Evolutionary conservation across 2,797 vertebrate species (phyloP).

Genomic region (Muscicapa comitata): DNA sequence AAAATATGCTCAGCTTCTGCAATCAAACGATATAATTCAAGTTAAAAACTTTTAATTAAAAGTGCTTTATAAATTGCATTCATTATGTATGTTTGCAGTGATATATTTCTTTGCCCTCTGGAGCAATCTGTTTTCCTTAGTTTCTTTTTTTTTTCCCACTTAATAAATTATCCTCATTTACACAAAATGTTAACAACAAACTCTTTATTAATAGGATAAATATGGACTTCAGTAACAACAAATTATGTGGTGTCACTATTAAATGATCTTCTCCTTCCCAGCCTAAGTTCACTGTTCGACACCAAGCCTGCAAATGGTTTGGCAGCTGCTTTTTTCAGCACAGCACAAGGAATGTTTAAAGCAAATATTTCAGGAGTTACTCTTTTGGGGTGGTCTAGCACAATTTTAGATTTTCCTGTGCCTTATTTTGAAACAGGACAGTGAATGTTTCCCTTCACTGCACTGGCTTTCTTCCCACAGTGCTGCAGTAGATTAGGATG

Average conservation of each 20-base stretch:
- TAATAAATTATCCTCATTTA: conserved; percentile 54
- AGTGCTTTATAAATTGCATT: conserved; percentile 51
- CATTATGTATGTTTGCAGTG: conserved; percentile 55
- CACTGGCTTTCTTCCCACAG: neutral
- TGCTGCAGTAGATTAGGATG: neutral
- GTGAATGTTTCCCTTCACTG: fast-evolving
- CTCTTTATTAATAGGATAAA: conserved; percentile 61
- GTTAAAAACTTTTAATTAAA: conserved; percentile 51
- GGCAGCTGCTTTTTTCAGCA: neutral
- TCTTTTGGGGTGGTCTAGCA: neutral
- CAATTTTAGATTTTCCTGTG: neutral
- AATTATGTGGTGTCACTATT: neutral
- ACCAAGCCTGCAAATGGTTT: neutral
- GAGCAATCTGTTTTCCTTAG: conserved; percentile 45
- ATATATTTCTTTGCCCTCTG: conserved; percentile 56
- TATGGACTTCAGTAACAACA: conserved; percentile 38
- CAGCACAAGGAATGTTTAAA: neutral
- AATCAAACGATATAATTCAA: conserved; percentile 8
- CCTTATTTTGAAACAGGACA: neutral
- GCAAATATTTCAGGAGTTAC: neutral
- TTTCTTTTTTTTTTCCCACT: conserved; percentile 26
- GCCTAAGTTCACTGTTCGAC: neutral
- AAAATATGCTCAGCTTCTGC: neutral
- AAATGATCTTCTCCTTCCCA: conserved; percentile 25
- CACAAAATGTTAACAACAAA: conserved; percentile 28